Conservation (phyloP, 2,888 invertebrate genomes). For the Germaria angustata region DNA sequence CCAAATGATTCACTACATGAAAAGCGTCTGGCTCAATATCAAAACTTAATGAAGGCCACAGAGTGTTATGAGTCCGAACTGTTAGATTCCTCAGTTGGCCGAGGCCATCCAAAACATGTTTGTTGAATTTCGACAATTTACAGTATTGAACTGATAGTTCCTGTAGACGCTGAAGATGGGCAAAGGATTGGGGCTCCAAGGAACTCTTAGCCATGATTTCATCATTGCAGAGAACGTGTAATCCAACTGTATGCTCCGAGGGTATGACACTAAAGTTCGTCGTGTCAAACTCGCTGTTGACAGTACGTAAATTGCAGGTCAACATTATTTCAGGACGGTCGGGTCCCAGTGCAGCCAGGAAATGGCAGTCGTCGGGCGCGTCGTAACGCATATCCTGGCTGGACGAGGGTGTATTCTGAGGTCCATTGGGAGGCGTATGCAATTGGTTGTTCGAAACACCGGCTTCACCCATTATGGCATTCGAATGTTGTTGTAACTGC, state of each 20-base stretch:
- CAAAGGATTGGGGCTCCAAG: constrained; percentile 88
- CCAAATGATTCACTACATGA: constrained; percentile 87
- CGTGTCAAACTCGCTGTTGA: constrained; percentile 92
- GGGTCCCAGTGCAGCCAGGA: constrained; percentile 75
- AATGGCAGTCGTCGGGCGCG: constrained; percentile 90
- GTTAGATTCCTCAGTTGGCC: constrained; percentile 91
- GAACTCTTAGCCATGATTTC: constrained; percentile 90
- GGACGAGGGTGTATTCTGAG: constrained; percentile 46
- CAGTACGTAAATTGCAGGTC: constrained; percentile 89
- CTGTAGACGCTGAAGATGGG: constrained; percentile 89
- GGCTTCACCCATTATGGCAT: constrained; percentile 77
- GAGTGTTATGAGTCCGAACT: constrained; percentile 90
- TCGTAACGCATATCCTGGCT: constrained; percentile 82
- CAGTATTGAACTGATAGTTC: constrained; percentile 92
- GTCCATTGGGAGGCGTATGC: constrained; percentile 69
- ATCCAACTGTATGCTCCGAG: constrained; percentile 89
- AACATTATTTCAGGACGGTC: constrained; percentile 86
- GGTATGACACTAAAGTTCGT: constrained; percentile 94
- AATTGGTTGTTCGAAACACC: constrained; percentile 74
- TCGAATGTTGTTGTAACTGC: constrained; percentile 73
- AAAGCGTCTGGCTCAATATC: constrained; percentile 91
- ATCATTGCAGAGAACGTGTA: constrained; percentile 90
- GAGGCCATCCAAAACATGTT: constrained; percentile 89
- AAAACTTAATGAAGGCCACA: constrained; percentile 91
- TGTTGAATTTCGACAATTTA: constrained; percentile 91